Conservation (phyloP, 2,113 vertebrate genomes). For the Leucopternis melanops region DNA sequence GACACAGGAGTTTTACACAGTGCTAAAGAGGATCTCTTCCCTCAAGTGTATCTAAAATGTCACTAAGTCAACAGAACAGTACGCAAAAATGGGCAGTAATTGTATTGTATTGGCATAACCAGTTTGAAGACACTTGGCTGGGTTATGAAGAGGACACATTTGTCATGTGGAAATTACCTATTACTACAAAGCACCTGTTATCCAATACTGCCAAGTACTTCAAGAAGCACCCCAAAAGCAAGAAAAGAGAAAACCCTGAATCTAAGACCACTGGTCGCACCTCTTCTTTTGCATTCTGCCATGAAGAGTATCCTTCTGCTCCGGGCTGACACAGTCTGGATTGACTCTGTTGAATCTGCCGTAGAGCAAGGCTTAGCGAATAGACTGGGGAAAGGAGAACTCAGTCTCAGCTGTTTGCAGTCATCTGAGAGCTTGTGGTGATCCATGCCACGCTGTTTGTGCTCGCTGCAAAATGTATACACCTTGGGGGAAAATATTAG, state of each 20-base stretch:
- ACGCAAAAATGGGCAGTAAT: background rate
- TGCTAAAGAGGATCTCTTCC: background rate
- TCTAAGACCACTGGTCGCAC: background rate
- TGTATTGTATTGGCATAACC: background rate
- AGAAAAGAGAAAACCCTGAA: background rate
- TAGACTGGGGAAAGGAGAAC: background rate
- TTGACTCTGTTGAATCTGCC: background rate
- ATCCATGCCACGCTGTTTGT: background rate
- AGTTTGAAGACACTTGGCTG: background rate
- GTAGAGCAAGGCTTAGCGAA: background rate
- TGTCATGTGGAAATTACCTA: background rate
- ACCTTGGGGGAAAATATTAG: constrained; percentile 20
- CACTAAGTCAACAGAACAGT: background rate
- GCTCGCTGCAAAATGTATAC: background rate
- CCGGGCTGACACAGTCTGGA: background rate
- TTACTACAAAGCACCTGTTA: background rate
- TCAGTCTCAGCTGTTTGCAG: constrained; percentile 3
- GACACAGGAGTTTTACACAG: background rate
- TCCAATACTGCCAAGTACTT: background rate
- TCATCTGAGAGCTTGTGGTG: background rate
- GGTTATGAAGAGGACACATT: background rate
- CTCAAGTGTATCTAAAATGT: background rate
- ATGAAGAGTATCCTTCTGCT: background rate
- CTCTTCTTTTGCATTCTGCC: background rate
- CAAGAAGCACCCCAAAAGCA: background rate